Evolutionary conservation across 1,140 invertebrate genomes (phyloP), one percentile per base, ranked within the genome.

Genomic region (Zaprionus lachaisei): DNA sequence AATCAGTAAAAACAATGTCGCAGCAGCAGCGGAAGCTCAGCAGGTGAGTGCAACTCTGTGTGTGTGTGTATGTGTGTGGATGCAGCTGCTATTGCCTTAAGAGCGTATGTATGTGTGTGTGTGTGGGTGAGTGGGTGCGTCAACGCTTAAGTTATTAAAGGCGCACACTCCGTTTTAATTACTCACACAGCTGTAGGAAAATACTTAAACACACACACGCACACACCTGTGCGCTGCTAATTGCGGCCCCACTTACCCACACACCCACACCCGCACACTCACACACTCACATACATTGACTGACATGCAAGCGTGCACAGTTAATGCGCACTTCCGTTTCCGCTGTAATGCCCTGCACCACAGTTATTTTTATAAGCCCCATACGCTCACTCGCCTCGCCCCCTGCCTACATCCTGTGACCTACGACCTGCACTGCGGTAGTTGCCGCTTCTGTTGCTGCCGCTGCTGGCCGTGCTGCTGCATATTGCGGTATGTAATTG

Each of bases 251-350:
- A 83, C 51, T 64, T 49, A 86, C 65, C 58, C 62, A 72, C 79
- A 79, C 51, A 37, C 60, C 12, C 26, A 1, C 60, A 64, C 24
- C 67, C 38, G 41, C 24, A 56, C 17, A 51, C 28, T 47, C 54
- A 55, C 64, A 72, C 51, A 49, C 41, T 2, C 63, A 73, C 67
- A 81, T 37, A 54, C 38, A 67, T 34, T 67, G 37, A 54, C 55
- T 67, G 64, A 24, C 64, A 58, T 49, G 55, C 69, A 37, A 34
- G 80, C 84, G 64, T 61, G 84, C 84, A 82, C 70, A 80, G 80
- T 90, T 90, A 85, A 90, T 90, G 85, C 79, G 86, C 85, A 90
- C 85, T 90, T 90, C 85, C 85, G 85, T 90, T 90, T 90, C 85
- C 85, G 85, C 85, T 75, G 85, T 90, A 85, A 85, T 90, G 79